Evolutionary conservation across 2,113 vertebrate genomes (phyloP), one percentile per base, ranked within the genome.

Genomic region (Forbesichthys papilliferus): DNA sequence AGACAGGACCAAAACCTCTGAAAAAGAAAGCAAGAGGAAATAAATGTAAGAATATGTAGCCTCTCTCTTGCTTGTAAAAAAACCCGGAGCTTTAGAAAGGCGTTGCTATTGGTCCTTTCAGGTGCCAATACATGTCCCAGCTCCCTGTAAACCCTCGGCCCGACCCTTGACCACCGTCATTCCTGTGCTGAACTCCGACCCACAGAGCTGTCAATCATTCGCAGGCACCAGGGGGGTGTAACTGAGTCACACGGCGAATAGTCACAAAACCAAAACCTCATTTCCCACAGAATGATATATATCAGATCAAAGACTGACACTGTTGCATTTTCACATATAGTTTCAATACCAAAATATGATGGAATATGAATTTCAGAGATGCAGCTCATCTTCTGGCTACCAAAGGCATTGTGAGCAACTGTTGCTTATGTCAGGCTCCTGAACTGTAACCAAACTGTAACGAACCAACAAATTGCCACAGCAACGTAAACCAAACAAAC

Each of bases 1-100:
- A 91, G 90, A 92, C 91, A 93, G 93, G 92, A 94, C 93, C 93
- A 94, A 94, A 94, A 92, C 87, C 90, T 93, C 86, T 80, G 76
- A 89, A 80, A 84, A 87, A 82, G 75, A 80, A 87, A 82, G 79
- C 72, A 85, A 79, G 70, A 83, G 86, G 79, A 81, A 80, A 86
- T 88, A 85, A 72, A 66, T 64, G 66, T 83, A 88, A 86, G 79
- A 90, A 87, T 87, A 92, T 92, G 92, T 92, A 93, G 91, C 92
- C 91, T 87, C 90, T 91, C 82, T 90, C 87, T 88, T 92, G 91
- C 90, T 92, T 93, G 9, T 92, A 85, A 84, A 69, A 86, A 86
- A 86, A 88, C 70, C 82, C 78, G 69, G 86, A 87, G 87, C 87
- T 86, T 77, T 83, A 81, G 73, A 87, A 89, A 89, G 85, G 83